These are phyloP conservation scores for Pseudorasbora parva DNA, from an alignment of 2,113 vertebrate genomes.

Conservation along the genomic window DNA sequence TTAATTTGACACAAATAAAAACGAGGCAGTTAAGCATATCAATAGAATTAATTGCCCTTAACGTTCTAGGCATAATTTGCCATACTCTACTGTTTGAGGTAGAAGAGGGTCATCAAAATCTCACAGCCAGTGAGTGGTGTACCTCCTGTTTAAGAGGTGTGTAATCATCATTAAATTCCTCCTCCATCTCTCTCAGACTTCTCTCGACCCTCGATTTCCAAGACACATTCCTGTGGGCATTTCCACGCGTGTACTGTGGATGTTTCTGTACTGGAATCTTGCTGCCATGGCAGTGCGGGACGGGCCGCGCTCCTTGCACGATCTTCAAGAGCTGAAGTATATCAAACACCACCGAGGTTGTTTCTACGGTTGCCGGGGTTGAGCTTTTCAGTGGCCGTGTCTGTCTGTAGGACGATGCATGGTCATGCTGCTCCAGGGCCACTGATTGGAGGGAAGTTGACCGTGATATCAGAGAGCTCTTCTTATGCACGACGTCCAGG, in stretches of 20 bases:
- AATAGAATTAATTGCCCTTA: neutral
- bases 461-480: conserved; percentile 54
- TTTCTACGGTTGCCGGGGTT: conserved; percentile 51
- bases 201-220: neutral
- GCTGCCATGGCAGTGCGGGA: conserved; percentile 64
- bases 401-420: conserved; percentile 38
- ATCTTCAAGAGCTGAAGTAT: conserved; percentile 70
- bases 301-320: conserved; percentile 59
- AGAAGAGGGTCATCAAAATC: neutral
- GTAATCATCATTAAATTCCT: conserved; percentile 78
- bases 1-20: conserved; percentile 35
- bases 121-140: conserved; percentile 48
- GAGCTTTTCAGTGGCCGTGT: conserved; percentile 51
- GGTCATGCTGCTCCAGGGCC: conserved; percentile 45
- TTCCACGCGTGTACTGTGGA: conserved; percentile 15
- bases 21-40: neutral
- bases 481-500: conserved; percentile 66
- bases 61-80: neutral
- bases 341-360: conserved; percentile 68
- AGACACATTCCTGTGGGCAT: neutral
- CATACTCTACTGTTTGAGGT: no score
- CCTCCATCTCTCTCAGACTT: conserved; percentile 66
- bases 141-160: conserved; percentile 72
- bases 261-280: conserved; percentile 71
- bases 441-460: conserved; percentile 70